Evolutionary conservation across 2,797 vertebrate species (phyloP).

Genomic region (Manis pentadactyla): DNA sequence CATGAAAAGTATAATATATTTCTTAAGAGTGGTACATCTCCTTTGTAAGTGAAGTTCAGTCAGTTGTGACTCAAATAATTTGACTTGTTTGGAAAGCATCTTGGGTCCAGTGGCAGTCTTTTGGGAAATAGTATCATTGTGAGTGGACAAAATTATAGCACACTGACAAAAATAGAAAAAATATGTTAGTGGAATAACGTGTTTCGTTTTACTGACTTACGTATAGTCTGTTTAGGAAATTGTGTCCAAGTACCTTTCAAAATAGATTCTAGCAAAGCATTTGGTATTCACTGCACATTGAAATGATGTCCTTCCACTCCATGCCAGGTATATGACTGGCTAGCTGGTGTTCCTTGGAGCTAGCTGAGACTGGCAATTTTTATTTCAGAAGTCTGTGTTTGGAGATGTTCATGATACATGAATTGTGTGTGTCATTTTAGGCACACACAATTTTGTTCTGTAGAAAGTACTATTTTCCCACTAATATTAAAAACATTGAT

Average conservation of each 20-base stretch:
- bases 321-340: conserved; percentile 79
- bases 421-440: conserved; percentile 74
- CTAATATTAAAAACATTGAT: conserved; percentile 19
- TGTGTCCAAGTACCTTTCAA: conserved; percentile 85
- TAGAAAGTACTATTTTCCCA: conserved; percentile 31
- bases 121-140: conserved; percentile 66
- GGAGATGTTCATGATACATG: conserved; percentile 20
- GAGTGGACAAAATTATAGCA: conserved; percentile 52
- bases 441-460: conserved; percentile 26
- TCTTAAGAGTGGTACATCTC: neutral
- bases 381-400: conserved; percentile 71
- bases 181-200: conserved; percentile 73
- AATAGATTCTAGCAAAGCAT: conserved; percentile 79
- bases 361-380: conserved; percentile 76
- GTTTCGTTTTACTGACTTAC: conserved; percentile 78
- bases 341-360: conserved; percentile 81
- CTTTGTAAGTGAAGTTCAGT: conserved; percentile 58
- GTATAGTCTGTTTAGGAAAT: conserved; percentile 77
- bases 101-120: conserved; percentile 31
- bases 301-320: conserved; percentile 81
- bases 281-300: conserved; percentile 80
- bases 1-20: neutral
- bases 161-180: conserved; percentile 75
- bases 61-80: conserved; percentile 57
- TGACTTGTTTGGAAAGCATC: conserved; percentile 65